phyloP scores from a whole-genome alignment of 2,113 vertebrate species.

The Pelecanus crispus region DNA sequence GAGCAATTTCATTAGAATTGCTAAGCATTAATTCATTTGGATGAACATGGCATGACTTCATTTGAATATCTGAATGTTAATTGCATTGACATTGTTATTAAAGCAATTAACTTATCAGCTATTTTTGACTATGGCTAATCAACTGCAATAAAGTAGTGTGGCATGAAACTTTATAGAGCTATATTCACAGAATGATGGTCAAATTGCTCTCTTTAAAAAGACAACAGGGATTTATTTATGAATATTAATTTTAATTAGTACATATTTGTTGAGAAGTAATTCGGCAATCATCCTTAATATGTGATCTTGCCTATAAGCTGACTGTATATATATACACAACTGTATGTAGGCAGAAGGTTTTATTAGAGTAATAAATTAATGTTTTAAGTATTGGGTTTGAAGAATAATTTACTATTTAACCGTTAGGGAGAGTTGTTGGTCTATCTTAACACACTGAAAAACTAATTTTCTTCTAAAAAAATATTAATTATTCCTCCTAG shows the following conservation, averaged over 20 bases:
- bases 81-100: background rate
- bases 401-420: conserved; percentile 49
- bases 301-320: background rate
- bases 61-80: conserved; percentile 10
- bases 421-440: conserved; percentile 37
- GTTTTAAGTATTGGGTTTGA: conserved; percentile 22
- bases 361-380: conserved; percentile 24
- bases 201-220: background rate
- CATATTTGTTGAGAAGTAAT: conserved; percentile 16
- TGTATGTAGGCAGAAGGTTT: background rate
- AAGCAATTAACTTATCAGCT: conserved; percentile 8
- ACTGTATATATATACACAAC: background rate
- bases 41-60: background rate
- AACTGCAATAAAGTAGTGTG: background rate
- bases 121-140: background rate
- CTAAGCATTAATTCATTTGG: background rate
- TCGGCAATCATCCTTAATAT: background rate
- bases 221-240: background rate
- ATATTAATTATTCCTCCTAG: conserved; percentile 59
- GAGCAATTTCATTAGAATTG: background rate
- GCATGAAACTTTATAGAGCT: background rate
- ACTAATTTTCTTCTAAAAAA: conserved; percentile 53
- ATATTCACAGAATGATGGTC: background rate
- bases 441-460: conserved; percentile 42
- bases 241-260: conserved; percentile 33